Evolutionary conservation across 2,113 vertebrate species (phyloP).

Genomic region (Poecile atricapillus): DNA sequence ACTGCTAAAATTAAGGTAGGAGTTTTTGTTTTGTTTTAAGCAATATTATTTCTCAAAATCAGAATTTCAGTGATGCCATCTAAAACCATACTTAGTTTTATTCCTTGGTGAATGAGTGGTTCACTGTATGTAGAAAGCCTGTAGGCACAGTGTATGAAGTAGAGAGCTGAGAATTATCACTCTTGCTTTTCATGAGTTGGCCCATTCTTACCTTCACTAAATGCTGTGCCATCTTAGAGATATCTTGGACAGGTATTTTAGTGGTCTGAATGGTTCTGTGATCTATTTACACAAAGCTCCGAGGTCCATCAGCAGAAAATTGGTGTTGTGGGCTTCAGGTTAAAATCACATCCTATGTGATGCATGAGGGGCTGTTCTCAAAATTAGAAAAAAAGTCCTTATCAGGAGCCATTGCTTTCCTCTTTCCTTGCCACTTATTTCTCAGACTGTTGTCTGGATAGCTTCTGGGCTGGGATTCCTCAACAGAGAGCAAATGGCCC

Average conservation of each 20-base stretch:
- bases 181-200: not conserved
- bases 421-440: not conserved
- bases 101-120: not conserved
- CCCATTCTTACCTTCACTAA: not conserved
- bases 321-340: not conserved
- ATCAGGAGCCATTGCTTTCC: not conserved
- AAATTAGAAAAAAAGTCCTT: not conserved
- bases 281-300: not conserved
- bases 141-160: not conserved
- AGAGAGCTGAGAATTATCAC: not conserved
- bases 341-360: accelerated
- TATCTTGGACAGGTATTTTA: not conserved
- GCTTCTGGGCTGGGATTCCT: not conserved
- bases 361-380: not conserved
- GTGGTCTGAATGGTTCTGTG: not conserved
- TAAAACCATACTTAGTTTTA: not conserved
- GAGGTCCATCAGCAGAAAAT: not conserved
- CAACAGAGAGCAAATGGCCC: not conserved
- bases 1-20: slow-evolving; percentile 98
- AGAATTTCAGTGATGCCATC: not conserved
- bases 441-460: not conserved
- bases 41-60: not conserved
- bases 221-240: not conserved
- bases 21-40: not conserved
- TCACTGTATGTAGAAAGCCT: not conserved